phyloP scores from a whole-genome alignment of 2,888 invertebrate genomes.

The Tupiocoris notatus region DNA sequence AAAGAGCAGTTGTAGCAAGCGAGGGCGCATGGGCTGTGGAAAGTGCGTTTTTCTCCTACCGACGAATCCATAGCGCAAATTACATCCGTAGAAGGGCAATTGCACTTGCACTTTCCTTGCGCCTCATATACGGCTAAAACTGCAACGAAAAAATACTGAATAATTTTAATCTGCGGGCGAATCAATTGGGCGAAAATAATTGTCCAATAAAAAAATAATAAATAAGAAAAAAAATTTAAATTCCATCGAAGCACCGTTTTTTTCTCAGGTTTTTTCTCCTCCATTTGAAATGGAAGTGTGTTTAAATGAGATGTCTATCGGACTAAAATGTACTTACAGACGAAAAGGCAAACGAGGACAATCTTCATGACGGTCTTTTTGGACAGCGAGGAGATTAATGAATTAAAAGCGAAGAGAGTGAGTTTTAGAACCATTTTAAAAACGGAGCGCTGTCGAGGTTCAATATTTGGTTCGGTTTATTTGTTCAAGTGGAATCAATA shows the following conservation, averaged over 20 bases:
- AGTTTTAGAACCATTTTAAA: neutral
- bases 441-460: neutral
- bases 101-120: slow-evolving; percentile 26
- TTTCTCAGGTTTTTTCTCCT: too few species aligned
- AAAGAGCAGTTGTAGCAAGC: slow-evolving; percentile 24
- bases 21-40: slow-evolving; percentile 17
- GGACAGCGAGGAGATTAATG: neutral
- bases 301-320: too few species aligned
- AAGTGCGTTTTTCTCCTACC: neutral
- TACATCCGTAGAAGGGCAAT: neutral
- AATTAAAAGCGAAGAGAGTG: neutral
- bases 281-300: too few species aligned
- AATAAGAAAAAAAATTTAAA: too few species aligned
- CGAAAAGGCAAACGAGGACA: neutral
- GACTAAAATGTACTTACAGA: slow-evolving; percentile 1
- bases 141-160: too few species aligned
- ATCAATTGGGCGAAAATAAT: too few species aligned
- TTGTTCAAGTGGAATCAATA: neutral
- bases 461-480: neutral
- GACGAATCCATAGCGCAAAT: slow-evolving; percentile 22
- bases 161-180: too few species aligned
- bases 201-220: too few species aligned
- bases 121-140: slow-evolving; percentile 4
- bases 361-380: slow-evolving; percentile 9
- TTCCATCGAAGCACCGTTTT: too few species aligned